phyloP scores from a whole-genome alignment of 1,140 invertebrate genomes.

The Tribolium castaneum region DNA sequence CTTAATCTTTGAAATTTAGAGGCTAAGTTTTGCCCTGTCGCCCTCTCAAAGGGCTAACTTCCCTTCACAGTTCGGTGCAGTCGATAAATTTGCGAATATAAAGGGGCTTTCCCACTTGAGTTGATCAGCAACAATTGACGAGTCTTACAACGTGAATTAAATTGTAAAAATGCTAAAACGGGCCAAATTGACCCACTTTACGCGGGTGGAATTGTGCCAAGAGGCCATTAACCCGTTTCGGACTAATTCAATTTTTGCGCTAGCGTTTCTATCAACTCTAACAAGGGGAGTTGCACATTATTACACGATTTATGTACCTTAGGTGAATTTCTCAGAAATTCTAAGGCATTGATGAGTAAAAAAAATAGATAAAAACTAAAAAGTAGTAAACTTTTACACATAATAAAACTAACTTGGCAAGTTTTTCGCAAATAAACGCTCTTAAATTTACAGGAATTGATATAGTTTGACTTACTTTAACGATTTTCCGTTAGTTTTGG shows the following conservation, averaged over 20 bases:
- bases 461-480: no score
- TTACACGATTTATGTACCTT: no score
- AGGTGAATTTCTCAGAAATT: no score
- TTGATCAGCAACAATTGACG: neutral
- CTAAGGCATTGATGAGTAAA: no score
- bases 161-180: neutral
- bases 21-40: neutral
- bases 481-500: no score
- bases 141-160: neutral
- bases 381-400: no score
- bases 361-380: no score
- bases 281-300: neutral
- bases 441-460: no score
- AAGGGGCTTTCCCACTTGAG: neutral
- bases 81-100: slow-evolving; percentile 7
- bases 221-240: neutral
- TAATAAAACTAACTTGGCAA: no score
- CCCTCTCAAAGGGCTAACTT: neutral
- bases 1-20: neutral
- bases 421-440: no score
- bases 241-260: neutral
- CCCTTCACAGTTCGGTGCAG: neutral
- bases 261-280: neutral
- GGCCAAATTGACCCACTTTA: neutral
- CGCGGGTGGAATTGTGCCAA: neutral